These are phyloP conservation scores for Microcaecilia unicolor DNA, from an alignment of 2,797 vertebrate genomes.

Conservation along the genomic window DNA sequence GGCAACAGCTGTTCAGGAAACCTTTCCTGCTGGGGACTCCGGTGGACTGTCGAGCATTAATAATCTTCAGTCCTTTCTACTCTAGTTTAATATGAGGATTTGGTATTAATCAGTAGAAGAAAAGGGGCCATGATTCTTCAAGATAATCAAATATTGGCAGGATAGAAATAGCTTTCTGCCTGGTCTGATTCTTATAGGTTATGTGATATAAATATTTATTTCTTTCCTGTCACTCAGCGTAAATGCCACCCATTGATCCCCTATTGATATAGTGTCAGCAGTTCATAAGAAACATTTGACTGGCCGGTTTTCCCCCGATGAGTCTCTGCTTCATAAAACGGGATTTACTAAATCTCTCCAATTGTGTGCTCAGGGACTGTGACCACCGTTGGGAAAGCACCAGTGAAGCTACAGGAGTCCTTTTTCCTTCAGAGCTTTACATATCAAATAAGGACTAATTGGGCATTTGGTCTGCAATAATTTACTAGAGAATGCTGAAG, in stretches of 20 bases:
- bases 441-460: constrained; percentile 48
- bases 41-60: constrained; percentile 48
- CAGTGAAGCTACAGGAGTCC: constrained; percentile 23
- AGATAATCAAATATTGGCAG: constrained; percentile 97
- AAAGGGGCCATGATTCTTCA: constrained; percentile 83
- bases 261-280: constrained; percentile 72
- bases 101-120: constrained; percentile 80
- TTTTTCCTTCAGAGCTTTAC: no score
- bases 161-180: constrained; percentile 79
- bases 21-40: no score
- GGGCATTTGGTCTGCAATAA: constrained; percentile 48
- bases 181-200: constrained; percentile 87
- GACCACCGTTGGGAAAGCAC: constrained; percentile 40
- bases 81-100: constrained; percentile 62
- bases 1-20: no score
- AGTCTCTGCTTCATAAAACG: constrained; percentile 55
- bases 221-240: constrained; percentile 82
- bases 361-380: no score
- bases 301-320: constrained; percentile 52
- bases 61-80: constrained; percentile 52
- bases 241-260: constrained; percentile 78
- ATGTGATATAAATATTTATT: constrained; percentile 96
- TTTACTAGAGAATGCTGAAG: constrained; percentile 32
- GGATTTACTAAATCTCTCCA: constrained; percentile 64
- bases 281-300: constrained; percentile 65